Evolutionary conservation across 2,113 vertebrate species (phyloP).

Genomic region (Cercocebus atys): DNA sequence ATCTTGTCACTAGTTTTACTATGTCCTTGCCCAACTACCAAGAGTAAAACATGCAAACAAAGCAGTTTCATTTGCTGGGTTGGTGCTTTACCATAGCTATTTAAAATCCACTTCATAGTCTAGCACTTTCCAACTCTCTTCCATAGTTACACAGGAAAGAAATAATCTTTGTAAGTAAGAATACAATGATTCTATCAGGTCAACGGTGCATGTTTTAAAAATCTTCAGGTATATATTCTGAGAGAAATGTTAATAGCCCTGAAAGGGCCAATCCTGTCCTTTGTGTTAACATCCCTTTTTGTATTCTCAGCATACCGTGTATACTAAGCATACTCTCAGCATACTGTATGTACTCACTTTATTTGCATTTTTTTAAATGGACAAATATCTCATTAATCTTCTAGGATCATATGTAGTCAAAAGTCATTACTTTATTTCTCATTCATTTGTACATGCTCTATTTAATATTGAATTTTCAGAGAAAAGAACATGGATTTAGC

Average conservation of each 20-base stretch:
- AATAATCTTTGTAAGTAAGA: conserved; percentile 26
- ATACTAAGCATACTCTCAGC: not conserved
- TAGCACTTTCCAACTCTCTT: conserved; percentile 11
- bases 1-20: not conserved
- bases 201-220: conserved; percentile 50
- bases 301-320: not conserved
- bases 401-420: not conserved
- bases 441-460: not conserved
- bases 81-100: not conserved
- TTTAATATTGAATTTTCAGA: conserved; percentile 45
- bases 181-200: not conserved
- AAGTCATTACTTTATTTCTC: not conserved
- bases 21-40: not conserved
- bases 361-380: conserved; percentile 55
- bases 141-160: not conserved
- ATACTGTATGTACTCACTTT: not conserved
- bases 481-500: not conserved
- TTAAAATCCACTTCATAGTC: not conserved
- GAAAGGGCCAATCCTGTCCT: conserved; percentile 17
- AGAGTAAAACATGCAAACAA: conserved; percentile 8
- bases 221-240: not conserved
- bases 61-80: not conserved
- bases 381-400: conserved; percentile 26
- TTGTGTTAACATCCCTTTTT: conserved; percentile 25
- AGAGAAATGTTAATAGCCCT: conserved; percentile 34